phyloP scores from a whole-genome alignment of 2,113 vertebrate species.

The Barnardius zonarius region DNA sequence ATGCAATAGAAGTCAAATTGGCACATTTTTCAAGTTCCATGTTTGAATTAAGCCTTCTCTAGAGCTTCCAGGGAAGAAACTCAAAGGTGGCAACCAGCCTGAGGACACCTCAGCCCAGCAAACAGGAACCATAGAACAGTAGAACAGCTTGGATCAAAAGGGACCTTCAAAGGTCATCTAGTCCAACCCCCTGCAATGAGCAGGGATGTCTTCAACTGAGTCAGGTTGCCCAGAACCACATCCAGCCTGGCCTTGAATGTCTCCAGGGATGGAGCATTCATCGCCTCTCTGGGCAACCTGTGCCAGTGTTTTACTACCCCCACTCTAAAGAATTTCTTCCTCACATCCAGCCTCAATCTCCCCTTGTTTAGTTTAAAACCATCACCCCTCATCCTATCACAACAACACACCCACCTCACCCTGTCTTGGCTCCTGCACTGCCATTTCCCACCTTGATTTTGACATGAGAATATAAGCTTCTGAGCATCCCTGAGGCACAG shows the following conservation, averaged over 20 bases:
- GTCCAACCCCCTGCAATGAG: neutral
- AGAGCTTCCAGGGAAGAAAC: neutral
- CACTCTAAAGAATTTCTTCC: neutral
- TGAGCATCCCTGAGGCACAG: neutral
- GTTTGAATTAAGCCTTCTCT: neutral
- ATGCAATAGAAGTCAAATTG: constrained; percentile 30
- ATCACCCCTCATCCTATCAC: neutral
- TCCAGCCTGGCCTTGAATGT: neutral
- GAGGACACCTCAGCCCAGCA: neutral
- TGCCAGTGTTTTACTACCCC: neutral
- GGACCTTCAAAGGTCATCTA: neutral
- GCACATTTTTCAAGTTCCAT: neutral
- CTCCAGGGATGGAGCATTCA: neutral
- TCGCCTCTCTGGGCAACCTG: neutral
- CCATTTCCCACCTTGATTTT: constrained; percentile 16
- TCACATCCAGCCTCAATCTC: neutral
- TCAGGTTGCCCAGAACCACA: neutral
- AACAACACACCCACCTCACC: neutral
- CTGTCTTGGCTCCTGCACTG: neutral
- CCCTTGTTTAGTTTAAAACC: neutral
- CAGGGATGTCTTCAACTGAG: neutral
- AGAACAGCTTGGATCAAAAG: neutral
- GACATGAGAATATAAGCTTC: neutral
- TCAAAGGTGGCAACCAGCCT: neutral
- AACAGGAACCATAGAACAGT: neutral